phyloP scores from a whole-genome alignment of 2,113 vertebrate species.

The Hydropotes inermis region DNA sequence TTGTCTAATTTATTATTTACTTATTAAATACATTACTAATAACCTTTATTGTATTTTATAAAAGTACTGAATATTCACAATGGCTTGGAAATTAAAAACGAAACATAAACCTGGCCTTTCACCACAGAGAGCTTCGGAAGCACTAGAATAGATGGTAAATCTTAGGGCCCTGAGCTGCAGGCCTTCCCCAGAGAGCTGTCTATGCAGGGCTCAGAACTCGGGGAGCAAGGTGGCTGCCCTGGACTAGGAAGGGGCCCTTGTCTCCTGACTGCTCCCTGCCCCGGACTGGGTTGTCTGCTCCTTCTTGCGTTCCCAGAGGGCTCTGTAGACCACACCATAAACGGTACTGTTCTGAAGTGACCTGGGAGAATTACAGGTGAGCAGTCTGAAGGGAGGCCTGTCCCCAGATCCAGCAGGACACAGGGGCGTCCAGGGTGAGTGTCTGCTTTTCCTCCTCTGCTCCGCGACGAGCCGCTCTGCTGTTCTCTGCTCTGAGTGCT shows the following conservation, averaged over 20 bases:
- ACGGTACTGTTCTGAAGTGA: neutral
- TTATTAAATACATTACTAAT: neutral
- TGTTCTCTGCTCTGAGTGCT: neutral
- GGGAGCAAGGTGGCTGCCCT: fast-evolving
- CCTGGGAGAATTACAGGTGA: neutral
- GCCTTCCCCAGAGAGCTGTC: neutral
- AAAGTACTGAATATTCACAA: neutral
- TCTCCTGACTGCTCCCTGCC: neutral
- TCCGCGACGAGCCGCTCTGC: fast-evolving
- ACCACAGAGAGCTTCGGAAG: neutral
- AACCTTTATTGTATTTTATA: neutral
- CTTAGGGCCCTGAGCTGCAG: neutral
- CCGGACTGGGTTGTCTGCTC: neutral
- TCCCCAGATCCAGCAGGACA: neutral
- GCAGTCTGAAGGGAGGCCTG: neutral
- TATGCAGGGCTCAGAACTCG: neutral
- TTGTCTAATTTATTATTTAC: neutral
- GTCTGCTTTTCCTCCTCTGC: neutral
- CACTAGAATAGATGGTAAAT: neutral
- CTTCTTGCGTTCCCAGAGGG: neutral
- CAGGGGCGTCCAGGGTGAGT: fast-evolving
- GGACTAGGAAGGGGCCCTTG: neutral
- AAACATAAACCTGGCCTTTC: neutral
- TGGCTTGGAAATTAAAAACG: neutral
- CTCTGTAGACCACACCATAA: neutral